These are phyloP conservation scores for Drosophila saltans DNA, from an alignment of 1,140 invertebrate genomes.

Conservation along the genomic window DNA sequence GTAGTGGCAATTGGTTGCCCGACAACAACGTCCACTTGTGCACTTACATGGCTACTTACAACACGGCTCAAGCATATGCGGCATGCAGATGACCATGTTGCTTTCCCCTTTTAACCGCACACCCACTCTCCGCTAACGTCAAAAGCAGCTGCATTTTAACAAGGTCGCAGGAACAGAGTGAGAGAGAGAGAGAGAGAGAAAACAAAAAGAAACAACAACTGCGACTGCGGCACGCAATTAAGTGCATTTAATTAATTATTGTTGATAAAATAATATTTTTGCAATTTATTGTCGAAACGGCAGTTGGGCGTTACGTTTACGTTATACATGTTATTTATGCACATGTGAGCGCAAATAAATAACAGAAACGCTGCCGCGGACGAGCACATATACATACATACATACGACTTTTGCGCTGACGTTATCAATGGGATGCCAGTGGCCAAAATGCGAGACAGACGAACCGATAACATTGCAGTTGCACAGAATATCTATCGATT, in stretches of 20 bases:
- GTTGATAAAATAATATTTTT: constrained; percentile 82
- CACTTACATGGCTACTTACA: constrained; percentile 79
- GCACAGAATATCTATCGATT: constrained; percentile 62
- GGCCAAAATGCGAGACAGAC: constrained; percentile 27
- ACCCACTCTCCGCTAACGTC: not conserved
- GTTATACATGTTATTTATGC: constrained; percentile 67
- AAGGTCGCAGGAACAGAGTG: constrained; percentile 26
- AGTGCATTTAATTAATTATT: constrained; percentile 82
- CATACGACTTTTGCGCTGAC: constrained; percentile 62
- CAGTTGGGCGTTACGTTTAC: constrained; percentile 32
- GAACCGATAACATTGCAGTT: constrained; percentile 56
- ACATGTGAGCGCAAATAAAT: constrained; percentile 74
- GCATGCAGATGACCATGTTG: constrained; percentile 74
- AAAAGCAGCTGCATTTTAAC: constrained; percentile 53
- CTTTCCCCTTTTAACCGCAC: not conserved
- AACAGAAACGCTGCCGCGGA: constrained; percentile 39
- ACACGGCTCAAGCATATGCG: constrained; percentile 71
- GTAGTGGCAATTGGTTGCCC: constrained; percentile 44
- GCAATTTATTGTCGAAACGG: constrained; percentile 76
- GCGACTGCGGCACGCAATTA: constrained; percentile 75
- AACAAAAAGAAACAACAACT: constrained; percentile 41
- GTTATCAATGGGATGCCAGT: constrained; percentile 69
- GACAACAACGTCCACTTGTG: constrained; percentile 50
- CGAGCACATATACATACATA: constrained; percentile 17
- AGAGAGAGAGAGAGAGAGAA: constrained; percentile 5